Percentiles rank a stretch among this genome's conserved stretches.
Conservation (phyloP, 2,888 invertebrate species). For the Lamproptera curius region DNA sequence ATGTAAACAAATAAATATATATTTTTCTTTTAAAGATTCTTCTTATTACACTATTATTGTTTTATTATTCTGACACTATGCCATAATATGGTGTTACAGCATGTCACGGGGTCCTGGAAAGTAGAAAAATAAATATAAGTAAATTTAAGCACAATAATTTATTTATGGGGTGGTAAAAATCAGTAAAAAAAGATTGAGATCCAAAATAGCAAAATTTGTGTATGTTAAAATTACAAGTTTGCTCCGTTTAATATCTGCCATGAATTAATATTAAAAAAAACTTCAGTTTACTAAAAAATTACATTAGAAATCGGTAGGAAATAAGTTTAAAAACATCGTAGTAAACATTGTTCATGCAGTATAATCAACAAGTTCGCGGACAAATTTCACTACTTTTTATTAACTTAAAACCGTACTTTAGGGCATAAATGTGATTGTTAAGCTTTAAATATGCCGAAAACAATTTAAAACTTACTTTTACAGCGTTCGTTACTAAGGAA, state of each 20-base stretch:
- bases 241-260: no score
- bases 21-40: background rate
- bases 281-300: conserved; percentile 25
- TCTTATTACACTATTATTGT: conserved; percentile 35
- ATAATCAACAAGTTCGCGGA: conserved; percentile 62
- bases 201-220: no score
- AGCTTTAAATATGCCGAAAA: conserved; percentile 27
- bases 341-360: conserved; percentile 63
- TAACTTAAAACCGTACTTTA: conserved; percentile 25
- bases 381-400: conserved; percentile 46
- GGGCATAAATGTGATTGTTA: conserved; percentile 22
- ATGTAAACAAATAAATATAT: background rate
- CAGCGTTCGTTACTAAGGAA: conserved; percentile 52
- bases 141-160: no score
- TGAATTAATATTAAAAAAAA: background rate
- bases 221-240: no score
- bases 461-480: conserved; percentile 39
- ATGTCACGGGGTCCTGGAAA: conserved; percentile 60
- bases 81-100: conserved; percentile 40
- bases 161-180: no score
- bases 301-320: conserved; percentile 44
- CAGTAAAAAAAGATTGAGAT: conserved; percentile 12
- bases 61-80: conserved; percentile 40
- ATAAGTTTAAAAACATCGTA: conserved; percentile 42
- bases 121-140: conserved; percentile 36